phyloP scores from a whole-genome alignment of 2,888 invertebrate species.

The Drosophila merina region DNA sequence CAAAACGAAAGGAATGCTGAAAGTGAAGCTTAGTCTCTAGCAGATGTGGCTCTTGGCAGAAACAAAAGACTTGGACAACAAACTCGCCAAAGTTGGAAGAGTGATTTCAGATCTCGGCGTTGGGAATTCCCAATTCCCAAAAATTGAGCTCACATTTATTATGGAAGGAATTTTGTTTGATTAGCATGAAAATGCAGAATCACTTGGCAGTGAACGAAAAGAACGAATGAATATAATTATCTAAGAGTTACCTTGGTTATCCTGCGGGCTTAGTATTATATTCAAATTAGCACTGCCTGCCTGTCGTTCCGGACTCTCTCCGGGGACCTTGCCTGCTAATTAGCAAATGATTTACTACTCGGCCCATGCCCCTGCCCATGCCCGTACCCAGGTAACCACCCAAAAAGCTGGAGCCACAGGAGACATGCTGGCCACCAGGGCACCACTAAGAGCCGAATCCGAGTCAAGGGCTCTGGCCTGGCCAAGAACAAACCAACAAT shows the following conservation, averaged over 20 bases:
- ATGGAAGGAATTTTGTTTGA: conserved; percentile 14
- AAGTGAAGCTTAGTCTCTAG: conserved; percentile 66
- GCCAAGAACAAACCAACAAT: conserved; percentile 54
- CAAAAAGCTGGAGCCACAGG: conserved; percentile 69
- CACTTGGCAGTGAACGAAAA: not conserved
- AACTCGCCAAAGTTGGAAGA: conserved; percentile 47
- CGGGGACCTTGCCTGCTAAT: conserved; percentile 59
- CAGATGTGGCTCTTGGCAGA: conserved; percentile 40
- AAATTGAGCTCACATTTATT: conserved; percentile 11
- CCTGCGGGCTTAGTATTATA: conserved; percentile 60
- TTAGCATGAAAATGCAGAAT: conserved; percentile 8
- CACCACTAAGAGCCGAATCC: conserved; percentile 51
- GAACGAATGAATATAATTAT: not conserved
- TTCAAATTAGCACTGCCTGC: conserved; percentile 72
- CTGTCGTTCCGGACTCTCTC: conserved; percentile 13
- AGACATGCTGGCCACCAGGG: conserved; percentile 77
- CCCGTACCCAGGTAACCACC: conserved; percentile 51
- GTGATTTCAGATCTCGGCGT: conserved; percentile 22
- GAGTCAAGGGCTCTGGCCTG: conserved; percentile 36
- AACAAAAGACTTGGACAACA: conserved; percentile 67
- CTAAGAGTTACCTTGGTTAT: not conserved
- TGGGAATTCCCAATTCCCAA: conserved; percentile 33
- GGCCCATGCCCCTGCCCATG: conserved; percentile 14
- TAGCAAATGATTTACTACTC: conserved; percentile 77
- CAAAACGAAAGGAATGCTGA: conserved; percentile 57